phyloP scores from a whole-genome alignment of 2,888 invertebrate species.

The Melieria crassipennis region DNA sequence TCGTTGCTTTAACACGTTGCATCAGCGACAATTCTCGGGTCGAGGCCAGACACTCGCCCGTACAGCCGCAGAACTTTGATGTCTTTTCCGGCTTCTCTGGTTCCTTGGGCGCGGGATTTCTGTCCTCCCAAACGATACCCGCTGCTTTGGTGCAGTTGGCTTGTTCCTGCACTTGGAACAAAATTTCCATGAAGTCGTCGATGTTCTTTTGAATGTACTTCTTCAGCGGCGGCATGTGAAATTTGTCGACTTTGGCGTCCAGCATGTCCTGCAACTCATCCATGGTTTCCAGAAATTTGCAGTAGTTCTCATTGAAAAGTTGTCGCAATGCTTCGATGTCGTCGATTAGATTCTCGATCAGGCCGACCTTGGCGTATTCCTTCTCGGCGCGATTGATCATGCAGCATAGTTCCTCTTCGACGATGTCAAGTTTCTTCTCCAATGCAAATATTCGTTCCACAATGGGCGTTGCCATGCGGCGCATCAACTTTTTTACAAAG shows the following conservation, averaged over 20 bases:
- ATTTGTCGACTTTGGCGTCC: slow-evolving; percentile 61
- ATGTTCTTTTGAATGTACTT: slow-evolving; percentile 55
- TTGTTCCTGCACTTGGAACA: slow-evolving; percentile 46
- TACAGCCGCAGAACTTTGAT: too few species aligned
- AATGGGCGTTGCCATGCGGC: slow-evolving; percentile 54
- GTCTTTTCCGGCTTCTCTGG: too few species aligned
- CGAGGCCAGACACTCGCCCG: too few species aligned
- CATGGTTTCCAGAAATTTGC: slow-evolving; percentile 55
- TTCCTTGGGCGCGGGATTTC: slow-evolving; percentile 33
- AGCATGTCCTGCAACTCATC: slow-evolving; percentile 64
- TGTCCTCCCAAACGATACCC: slow-evolving; percentile 51
- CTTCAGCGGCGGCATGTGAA: slow-evolving; percentile 60
- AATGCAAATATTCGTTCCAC: slow-evolving; percentile 51
- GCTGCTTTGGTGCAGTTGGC: slow-evolving; percentile 56
- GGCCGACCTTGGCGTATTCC: slow-evolving; percentile 50
- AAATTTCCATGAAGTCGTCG: slow-evolving; percentile 45
- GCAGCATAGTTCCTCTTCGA: slow-evolving; percentile 49
- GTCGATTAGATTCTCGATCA: slow-evolving; percentile 52
- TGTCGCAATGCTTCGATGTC: slow-evolving; percentile 51
- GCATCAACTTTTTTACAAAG: slow-evolving; percentile 58
- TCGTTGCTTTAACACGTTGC: too few species aligned
- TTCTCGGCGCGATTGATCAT: slow-evolving; percentile 51
- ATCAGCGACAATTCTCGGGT: too few species aligned
- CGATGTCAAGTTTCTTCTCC: slow-evolving; percentile 44
- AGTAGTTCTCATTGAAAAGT: slow-evolving; percentile 47